Conservation (phyloP, 2,797 vertebrate genomes). For the Karalla daura region DNA sequence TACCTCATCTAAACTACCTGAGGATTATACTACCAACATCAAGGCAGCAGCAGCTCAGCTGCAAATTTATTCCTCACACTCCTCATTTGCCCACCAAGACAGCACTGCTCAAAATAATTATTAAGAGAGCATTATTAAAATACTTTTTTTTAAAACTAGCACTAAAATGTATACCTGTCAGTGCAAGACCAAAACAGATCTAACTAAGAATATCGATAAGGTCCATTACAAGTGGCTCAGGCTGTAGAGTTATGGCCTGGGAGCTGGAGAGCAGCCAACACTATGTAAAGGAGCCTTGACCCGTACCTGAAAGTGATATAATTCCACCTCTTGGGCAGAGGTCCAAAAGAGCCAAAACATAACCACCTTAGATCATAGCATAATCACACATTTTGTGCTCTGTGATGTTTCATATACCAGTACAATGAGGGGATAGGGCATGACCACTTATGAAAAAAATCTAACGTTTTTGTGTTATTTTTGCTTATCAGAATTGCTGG, state of each 20-base stretch:
- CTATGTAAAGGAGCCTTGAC: not conserved
- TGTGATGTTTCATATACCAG: too few relatives aligned
- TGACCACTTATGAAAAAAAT: too few relatives aligned
- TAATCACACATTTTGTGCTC: too few relatives aligned
- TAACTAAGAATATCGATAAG: constrained; percentile 4
- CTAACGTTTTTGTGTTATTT: too few relatives aligned
- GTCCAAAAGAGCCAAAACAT: too few relatives aligned
- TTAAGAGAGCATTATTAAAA: too few relatives aligned
- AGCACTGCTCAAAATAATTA: not conserved
- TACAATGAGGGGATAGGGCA: too few relatives aligned
- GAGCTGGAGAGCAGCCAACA: not conserved
- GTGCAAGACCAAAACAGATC: not conserved
- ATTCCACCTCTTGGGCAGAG: not conserved
- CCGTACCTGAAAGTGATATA: not conserved
- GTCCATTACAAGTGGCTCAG: constrained; percentile 15
- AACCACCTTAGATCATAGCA: too few relatives aligned
- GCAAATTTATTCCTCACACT: too few relatives aligned
- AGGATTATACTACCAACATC: constrained; percentile 7
- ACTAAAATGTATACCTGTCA: constrained; percentile 3
- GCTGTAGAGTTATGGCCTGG: too few relatives aligned
- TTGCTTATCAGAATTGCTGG: too few relatives aligned
- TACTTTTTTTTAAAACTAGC: too few relatives aligned
- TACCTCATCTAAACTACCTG: constrained; percentile 18
- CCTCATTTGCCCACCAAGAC: not conserved
- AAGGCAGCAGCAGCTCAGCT: not conserved